Evolutionary conservation across 2,888 invertebrate genomes (phyloP), one percentile per base, ranked within the genome.

Genomic region (Siphlonurus alternatus): DNA sequence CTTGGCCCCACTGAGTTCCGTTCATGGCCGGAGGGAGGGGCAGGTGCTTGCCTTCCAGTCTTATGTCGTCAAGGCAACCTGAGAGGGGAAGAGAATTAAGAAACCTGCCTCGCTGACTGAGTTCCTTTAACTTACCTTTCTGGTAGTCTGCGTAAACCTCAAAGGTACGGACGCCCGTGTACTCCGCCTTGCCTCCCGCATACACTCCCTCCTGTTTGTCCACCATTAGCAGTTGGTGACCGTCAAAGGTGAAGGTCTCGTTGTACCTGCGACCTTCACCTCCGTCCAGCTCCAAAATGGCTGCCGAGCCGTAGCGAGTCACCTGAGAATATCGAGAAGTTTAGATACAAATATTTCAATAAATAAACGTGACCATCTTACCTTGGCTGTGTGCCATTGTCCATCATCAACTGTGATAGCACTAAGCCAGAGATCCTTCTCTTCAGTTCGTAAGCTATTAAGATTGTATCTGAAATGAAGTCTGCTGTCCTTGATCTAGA

Each of bases 201-300:
- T 93, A 95, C 23, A 96, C 93, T 0, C 94, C 93, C 75, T 93
- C 93, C 73, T 95, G 93, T 72, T 93, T 94, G 73, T 90, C 95
- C 20, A 95, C 93, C 68, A 92, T 76, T 69, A 95, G 78, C 89
- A 93, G 91, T 71, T 94, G 94, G 74, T 94, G 94, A 0, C 93
- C 94, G 63, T 85, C 84, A 74, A 93, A 94, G 38, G 84, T 85
- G 74, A 93, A 93, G 0, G 93, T 91, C 75, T 95, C 95, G 73
- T 95, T 94, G 77, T 92, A 94, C 66, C 93, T 80, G 67, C 93
- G 79, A 0, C 96, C 96, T 77, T 96, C 96, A 1, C 97, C 97
- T 2, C 94, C 94, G 73, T 98, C 97, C 68, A 97, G 79, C 74
- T 92, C 92, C 66, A 98, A 78, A 62, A 91, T 91, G 15, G 96